Evolutionary conservation across 30 jellyfish, hydroid and myxozoan species (phyloP).

Genomic region (Cassiopea andromeda): DNA sequence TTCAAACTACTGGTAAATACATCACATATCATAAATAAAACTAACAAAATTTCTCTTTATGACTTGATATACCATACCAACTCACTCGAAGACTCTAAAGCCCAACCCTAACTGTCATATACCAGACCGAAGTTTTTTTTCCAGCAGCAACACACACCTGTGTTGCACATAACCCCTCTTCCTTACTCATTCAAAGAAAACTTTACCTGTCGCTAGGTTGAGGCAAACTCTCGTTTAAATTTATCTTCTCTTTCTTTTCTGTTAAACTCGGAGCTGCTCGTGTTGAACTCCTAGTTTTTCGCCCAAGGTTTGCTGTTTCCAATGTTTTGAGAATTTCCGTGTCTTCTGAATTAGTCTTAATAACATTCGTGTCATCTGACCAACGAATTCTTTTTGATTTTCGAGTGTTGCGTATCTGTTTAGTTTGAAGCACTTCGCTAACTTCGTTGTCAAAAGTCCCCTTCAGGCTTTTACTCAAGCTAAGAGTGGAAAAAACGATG

Average conservation of each 20-base stretch:
- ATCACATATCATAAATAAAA: too few species aligned
- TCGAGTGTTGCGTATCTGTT: not conserved
- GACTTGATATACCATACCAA: too few species aligned
- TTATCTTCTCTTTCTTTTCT: not conserved
- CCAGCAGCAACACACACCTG: too few species aligned
- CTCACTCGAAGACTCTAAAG: too few species aligned
- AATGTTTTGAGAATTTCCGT: not conserved
- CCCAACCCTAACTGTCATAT: too few species aligned
- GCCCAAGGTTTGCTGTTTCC: conserved; percentile 13
- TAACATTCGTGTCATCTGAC: conserved; percentile 10
- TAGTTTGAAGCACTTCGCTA: not conserved
- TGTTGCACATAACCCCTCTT: too few species aligned
- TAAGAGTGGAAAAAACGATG: not conserved
- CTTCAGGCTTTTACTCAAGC: not conserved
- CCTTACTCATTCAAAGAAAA: too few species aligned
- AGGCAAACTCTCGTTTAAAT: not conserved
- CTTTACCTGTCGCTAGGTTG: not conserved
- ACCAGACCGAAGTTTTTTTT: too few species aligned
- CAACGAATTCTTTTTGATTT: conserved; percentile 21
- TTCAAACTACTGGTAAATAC: too few species aligned
- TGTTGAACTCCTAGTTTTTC: not conserved
- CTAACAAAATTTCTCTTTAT: too few species aligned
- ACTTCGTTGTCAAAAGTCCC: not conserved
- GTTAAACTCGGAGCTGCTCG: not conserved
- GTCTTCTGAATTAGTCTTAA: not conserved